Percentiles rank a stretch among this genome's conserved stretches.
These are phyloP conservation scores for Capitulum mitella DNA, from an alignment of 2,888 invertebrate genomes.

Conservation along the genomic window DNA sequence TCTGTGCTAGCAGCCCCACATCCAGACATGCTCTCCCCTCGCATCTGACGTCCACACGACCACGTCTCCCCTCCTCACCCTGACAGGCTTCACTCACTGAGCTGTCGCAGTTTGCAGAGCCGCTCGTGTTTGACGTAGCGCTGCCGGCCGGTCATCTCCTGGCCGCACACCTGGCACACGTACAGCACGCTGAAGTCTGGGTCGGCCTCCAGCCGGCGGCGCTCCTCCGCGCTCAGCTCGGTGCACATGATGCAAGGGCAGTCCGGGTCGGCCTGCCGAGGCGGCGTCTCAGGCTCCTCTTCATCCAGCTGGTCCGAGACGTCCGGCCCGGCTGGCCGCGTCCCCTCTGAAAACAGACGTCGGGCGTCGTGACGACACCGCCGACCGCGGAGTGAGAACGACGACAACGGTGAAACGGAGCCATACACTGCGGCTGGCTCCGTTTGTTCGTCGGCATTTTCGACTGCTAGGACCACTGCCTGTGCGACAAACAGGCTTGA, in stretches of 20 bases:
- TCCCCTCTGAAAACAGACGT: background rate
- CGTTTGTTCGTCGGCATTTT: too few species aligned
- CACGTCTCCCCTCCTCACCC: background rate
- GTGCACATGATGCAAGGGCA: conserved; percentile 11
- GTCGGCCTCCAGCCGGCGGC: background rate
- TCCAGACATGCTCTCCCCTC: too few species aligned
- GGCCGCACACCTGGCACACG: background rate
- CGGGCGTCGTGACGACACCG: too few species aligned
- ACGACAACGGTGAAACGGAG: too few species aligned
- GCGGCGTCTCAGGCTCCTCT: background rate
- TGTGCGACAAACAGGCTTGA: too few species aligned
- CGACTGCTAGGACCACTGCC: too few species aligned
- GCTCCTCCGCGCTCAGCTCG: conserved; percentile 5
- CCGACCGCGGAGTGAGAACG: too few species aligned
- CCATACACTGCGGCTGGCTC: too few species aligned
- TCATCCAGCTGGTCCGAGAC: background rate
- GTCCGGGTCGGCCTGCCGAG: background rate
- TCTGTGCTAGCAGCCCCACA: too few species aligned
- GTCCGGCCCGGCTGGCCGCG: background rate
- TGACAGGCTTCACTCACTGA: background rate
- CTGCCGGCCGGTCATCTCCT: background rate
- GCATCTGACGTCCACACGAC: too few species aligned
- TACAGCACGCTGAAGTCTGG: background rate
- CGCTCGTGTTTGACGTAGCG: background rate
- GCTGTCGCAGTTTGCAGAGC: background rate